Base-by-base conservation (phyloP, 2,888 invertebrate species). In the Drosophila parthenogenetica region DNA sequence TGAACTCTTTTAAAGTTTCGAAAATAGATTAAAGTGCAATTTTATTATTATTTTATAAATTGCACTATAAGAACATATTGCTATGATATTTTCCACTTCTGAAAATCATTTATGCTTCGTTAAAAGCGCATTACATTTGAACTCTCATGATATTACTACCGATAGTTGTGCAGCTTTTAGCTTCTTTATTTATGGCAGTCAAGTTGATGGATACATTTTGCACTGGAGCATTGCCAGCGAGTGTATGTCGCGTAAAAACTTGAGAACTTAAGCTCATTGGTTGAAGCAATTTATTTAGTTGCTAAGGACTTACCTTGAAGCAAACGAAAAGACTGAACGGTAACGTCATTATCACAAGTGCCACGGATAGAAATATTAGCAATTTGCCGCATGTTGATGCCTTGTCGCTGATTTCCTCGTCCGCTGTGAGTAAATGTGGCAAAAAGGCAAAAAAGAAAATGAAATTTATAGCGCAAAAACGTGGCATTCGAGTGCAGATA, bases 291-390 rank as follows among this genome's bases (percentile, higher is more conserved):
- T 39, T 58, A 48, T 48, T 29, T 55, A 3, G 55, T 16, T 22
- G 29, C 16, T 22, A n/a, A 8, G 32, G 17, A 66, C 94, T 94
- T 93, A 98, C 98, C 96, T 98, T 98, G 91, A 98, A 97, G 92
- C 98, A 98, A 63, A 98, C 94, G 91, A 98, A 95, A 5, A 98
- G 94, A 0, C 98, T 98, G 89, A 98, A 97, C 0, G 98, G 98
- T 95, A 98, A 95, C 1, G 98, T 98, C 39, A 97, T 79, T 17
- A 96, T 91, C 37, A 98, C 96, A 37, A 98, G 90, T 3, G 96
- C 90, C 95, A 98, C 97, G 7, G 98, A 97, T 35, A 98, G 92
- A 17, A 94, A 93, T 45, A 97, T 96, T 48, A 98, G 93, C 69
- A 98, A 94, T 92, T 95, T 96, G 4, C 97, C 98, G 90, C 97